phyloP scores from a whole-genome alignment of 2,888 invertebrate genomes.

The Phengaris alcon region DNA sequence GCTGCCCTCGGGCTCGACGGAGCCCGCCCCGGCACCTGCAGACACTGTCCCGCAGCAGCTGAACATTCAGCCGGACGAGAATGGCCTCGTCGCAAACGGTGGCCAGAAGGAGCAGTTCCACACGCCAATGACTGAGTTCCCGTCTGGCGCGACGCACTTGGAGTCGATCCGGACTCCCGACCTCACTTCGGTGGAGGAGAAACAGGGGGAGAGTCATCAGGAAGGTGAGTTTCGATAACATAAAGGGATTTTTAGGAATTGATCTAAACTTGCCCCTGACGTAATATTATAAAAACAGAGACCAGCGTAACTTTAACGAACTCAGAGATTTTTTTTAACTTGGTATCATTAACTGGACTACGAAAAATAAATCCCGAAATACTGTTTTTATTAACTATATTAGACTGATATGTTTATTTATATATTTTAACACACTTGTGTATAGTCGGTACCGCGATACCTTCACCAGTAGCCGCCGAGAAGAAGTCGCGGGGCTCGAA shows the following conservation, averaged over 20 bases:
- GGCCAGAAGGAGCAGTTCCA: constrained; percentile 67
- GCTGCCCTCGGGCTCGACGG: constrained; percentile 27
- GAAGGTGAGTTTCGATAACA: constrained; percentile 52
- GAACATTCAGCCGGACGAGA: constrained; percentile 55
- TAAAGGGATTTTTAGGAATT: not conserved
- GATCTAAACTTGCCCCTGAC: not conserved
- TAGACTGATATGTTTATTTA: not conserved
- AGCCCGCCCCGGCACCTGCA: constrained; percentile 38
- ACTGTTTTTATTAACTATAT: no score
- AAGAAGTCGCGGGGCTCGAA: constrained; percentile 71
- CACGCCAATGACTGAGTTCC: constrained; percentile 70
- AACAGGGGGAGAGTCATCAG: constrained; percentile 55
- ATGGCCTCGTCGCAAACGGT: constrained; percentile 50
- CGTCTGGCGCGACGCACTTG: constrained; percentile 54
- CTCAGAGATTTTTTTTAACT: no score
- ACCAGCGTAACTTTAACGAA: no score
- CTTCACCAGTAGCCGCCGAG: constrained; percentile 65
- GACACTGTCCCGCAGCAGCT: constrained; percentile 59
- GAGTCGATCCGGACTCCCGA: constrained; percentile 62
- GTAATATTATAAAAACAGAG: no score
- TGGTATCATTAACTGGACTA: no score
- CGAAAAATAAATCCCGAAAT: no score
- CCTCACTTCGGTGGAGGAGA: constrained; percentile 67
- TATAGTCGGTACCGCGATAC: constrained; percentile 60
- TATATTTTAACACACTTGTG: not conserved